Evolutionary conservation across 2,113 vertebrate species (phyloP).

Genomic region (Lasiurus cinereus): DNA sequence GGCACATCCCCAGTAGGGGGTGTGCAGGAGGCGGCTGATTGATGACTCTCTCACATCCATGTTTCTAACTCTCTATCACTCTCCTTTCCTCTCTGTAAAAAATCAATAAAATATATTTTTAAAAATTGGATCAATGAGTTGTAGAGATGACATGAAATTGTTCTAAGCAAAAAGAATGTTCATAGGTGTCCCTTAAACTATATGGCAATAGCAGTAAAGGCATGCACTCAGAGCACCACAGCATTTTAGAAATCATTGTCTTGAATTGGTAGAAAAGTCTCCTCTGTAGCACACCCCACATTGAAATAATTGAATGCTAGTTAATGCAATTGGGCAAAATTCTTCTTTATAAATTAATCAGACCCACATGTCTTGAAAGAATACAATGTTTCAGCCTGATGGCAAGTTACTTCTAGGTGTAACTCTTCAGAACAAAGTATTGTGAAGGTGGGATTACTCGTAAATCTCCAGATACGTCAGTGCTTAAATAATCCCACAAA

Average conservation of each 20-base stretch:
- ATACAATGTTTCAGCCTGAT: conserved; percentile 46
- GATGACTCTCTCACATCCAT: no score
- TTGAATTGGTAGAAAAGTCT: conserved; percentile 69
- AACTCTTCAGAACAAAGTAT: not conserved
- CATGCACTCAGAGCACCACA: not conserved
- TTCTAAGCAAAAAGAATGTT: conserved; percentile 4
- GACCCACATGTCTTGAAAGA: conserved; percentile 63
- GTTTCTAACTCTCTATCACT: no score
- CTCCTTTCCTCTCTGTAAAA: no score
- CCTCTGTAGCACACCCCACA: conserved; percentile 66
- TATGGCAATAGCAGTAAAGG: not conserved
- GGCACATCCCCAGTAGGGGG: no score
- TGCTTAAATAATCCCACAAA: not conserved
- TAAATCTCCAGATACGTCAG: not conserved
- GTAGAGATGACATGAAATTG: not conserved
- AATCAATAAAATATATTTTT: no score
- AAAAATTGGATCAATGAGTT: conserved; percentile 21
- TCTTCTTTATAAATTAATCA: conserved; percentile 69
- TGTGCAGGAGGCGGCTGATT: no score
- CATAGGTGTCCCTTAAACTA: not conserved
- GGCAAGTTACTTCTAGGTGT: conserved; percentile 50
- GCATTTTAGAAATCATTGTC: conserved; percentile 48
- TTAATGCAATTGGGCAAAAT: conserved; percentile 73
- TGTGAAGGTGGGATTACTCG: not conserved
- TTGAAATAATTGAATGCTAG: conserved; percentile 76